Percentiles rank a stretch among this genome's conserved stretches.
Evolutionary conservation across 2,888 invertebrate species (phyloP).

Genomic region (Tillus elongatus): DNA sequence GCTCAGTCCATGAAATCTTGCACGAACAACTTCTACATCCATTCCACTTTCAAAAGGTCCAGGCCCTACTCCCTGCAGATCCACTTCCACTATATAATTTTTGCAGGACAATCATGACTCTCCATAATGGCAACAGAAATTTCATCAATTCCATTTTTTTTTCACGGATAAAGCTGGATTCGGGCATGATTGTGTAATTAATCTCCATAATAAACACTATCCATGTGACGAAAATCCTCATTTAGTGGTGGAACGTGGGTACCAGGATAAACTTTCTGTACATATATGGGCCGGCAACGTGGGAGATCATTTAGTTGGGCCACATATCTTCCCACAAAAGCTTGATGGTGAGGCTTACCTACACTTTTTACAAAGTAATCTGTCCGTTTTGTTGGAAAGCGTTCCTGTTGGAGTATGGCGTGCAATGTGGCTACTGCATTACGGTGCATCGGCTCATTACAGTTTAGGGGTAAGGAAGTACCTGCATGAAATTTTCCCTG

Average conservation of each 20-base stretch:
- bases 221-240: conserved; percentile 6
- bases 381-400: conserved; percentile 1
- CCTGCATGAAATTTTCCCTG: conserved; percentile 1
- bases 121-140: background rate
- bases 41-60: conserved; percentile 1
- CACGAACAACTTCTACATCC: background rate
- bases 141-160: background rate
- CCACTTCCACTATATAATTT: background rate
- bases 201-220: conserved; percentile 5
- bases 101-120: background rate
- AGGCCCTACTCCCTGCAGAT: conserved; percentile 2
- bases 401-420: background rate
- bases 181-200: conserved; percentile 8
- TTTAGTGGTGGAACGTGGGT: background rate
- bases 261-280: conserved; percentile 1
- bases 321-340: conserved; percentile 1
- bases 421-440: no score
- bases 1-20: background rate
- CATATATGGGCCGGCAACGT: background rate
- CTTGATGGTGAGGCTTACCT: conserved; percentile 5
- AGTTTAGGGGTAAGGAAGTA: background rate
- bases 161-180: conserved; percentile 8
- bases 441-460: background rate
- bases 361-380: conserved; percentile 5
- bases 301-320: conserved; percentile 7